Evolutionary conservation across 2,797 vertebrate species (phyloP).

Genomic region (Syndactyla subalaris): DNA sequence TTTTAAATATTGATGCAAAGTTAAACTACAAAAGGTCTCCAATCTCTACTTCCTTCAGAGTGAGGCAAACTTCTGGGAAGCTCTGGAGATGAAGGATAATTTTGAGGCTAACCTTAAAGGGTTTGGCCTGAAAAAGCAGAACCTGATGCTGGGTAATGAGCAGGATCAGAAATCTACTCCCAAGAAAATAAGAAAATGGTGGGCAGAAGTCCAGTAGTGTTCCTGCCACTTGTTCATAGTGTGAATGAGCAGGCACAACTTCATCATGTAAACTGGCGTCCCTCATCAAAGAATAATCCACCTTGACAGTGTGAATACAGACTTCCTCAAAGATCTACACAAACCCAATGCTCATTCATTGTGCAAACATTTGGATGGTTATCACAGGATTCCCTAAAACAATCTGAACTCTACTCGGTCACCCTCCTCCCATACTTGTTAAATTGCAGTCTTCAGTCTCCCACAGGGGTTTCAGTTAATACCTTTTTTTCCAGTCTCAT

Average conservation of each 20-base stretch:
- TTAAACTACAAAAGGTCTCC: neutral
- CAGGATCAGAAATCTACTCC: neutral
- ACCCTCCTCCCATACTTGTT: neutral
- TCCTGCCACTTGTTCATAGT: neutral
- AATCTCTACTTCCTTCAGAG: neutral
- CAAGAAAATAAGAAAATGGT: neutral
- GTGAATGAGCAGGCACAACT: neutral
- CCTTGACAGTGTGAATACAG: neutral
- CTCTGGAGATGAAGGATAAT: neutral
- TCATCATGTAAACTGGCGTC: neutral
- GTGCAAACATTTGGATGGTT: neutral
- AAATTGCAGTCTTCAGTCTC: neutral
- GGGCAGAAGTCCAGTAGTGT: neutral
- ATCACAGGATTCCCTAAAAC: neutral
- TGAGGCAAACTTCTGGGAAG: fast-evolving
- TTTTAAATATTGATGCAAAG: neutral
- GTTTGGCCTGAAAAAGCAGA: neutral
- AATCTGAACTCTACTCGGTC: neutral
- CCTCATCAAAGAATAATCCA: neutral
- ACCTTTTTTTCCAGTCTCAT: neutral
- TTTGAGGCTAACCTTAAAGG: neutral
- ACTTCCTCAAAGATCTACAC: neutral
- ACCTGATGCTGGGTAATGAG: neutral
- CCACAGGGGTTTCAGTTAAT: neutral
- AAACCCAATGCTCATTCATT: fast-evolving